Evolutionary conservation across 2,797 vertebrate species (phyloP).

Genomic region (Poecilia gillii): DNA sequence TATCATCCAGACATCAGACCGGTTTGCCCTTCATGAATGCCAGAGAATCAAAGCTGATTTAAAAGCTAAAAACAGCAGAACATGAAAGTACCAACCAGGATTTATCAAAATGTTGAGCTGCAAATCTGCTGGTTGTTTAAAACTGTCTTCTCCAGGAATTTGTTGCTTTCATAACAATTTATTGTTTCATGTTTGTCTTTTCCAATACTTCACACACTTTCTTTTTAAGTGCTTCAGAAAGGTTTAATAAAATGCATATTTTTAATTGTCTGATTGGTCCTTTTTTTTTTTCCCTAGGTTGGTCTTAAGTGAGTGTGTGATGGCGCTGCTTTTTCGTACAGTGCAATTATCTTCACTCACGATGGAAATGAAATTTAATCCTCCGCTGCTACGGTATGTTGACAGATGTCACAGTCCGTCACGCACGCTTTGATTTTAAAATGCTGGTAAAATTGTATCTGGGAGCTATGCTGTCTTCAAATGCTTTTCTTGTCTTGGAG

Average conservation of each 20-base stretch:
- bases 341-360: neutral
- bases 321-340: neutral
- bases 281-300: neutral
- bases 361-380: neutral
- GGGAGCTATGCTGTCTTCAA: neutral
- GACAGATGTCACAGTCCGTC: neutral
- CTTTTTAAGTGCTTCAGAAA: neutral
- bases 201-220: neutral
- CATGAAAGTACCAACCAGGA: neutral
- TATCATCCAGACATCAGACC: constrained; percentile 63
- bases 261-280: neutral
- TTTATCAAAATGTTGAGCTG: neutral
- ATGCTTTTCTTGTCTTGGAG: neutral
- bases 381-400: neutral
- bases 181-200: neutral
- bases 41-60: constrained; percentile 65
- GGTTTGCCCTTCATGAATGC: constrained; percentile 37
- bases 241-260: neutral
- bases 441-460: neutral
- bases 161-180: neutral
- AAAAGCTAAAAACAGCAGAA: neutral
- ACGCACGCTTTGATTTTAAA: neutral
- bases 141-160: neutral
- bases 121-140: constrained; percentile 3
- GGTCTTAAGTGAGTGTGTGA: neutral